Evolutionary conservation across 1,140 invertebrate species (phyloP), one percentile per base, ranked within the genome.

Genomic region (Drosophila funebris): DNA sequence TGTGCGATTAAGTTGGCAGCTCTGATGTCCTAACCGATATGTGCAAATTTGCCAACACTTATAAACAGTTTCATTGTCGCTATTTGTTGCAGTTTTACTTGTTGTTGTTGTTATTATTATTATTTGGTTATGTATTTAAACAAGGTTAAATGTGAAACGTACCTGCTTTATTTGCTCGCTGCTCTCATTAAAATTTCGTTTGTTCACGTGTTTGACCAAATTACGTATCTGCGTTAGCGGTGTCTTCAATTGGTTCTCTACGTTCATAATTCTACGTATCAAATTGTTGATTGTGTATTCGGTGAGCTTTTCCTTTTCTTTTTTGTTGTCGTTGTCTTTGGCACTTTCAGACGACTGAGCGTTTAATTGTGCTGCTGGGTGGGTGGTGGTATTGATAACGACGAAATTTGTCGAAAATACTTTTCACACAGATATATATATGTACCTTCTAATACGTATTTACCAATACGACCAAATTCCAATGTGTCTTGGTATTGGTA

Each of bases 211-310:
- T 93, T 95, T 95, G 94, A 98, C 96, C 93, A 98, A 96, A 96
- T 96, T 97, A 96, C 95, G 96, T 94, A 98, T 98, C 96, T 98
- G 97, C 95, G 96, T 97, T 95, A 98, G 96, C 94, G 97, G 97
- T 96, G 97, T 97, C 95, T 96, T 97, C 95, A 97, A 95, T 95
- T 97, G 96, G 95, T 77, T 75, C 81, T 98, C 97, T 95, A 98
- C 96, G 96, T 98, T 98, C 97, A 98, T 98, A 97, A 96, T 98
- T 98, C 82, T 90, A 81, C 96, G 82, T 81, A 85, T 81, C 77
- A 81, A 76, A 71, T 85, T 84, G 24, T 36, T 46, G 70, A 37
- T 73, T 67, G 46, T 43, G 53, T 68, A n/a, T 60, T 60, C 62
- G 37, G 33, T 67, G 37, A 68, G 70, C 44, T 61, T 56, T 53